Percentiles rank a stretch among this genome's conserved stretches.
These are phyloP conservation scores for Seladonia tumulorum DNA, from an alignment of 2,888 invertebrate species.

Conservation along the genomic window DNA sequence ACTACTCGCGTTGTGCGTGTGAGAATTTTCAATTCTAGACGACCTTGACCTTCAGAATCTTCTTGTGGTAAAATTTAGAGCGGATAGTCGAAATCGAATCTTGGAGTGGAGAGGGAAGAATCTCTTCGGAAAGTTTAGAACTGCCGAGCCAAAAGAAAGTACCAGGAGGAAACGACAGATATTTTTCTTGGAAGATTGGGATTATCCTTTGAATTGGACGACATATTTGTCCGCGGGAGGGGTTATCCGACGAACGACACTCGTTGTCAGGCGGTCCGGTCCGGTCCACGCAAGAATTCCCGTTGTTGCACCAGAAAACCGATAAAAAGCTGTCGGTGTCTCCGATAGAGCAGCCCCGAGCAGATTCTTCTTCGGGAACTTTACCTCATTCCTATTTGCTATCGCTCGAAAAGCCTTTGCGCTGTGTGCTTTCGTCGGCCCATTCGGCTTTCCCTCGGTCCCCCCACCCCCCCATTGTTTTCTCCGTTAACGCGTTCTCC, in stretches of 20 bases:
- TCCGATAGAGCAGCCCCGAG: conserved; percentile 28
- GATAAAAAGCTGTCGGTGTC: conserved; percentile 25
- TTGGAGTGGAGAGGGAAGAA: not conserved
- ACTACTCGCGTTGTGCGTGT: not conserved
- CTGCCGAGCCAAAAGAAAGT: not conserved
- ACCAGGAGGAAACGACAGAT: not conserved
- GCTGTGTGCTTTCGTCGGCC: not conserved
- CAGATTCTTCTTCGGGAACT: not conserved
- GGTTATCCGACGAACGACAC: not conserved
- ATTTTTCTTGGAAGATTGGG: not conserved
- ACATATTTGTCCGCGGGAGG: not conserved
- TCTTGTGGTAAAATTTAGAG: too few species aligned
- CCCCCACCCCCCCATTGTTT: not conserved
- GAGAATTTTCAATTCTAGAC: too few species aligned
- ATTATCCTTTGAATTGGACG: not conserved
- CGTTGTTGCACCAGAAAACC: conserved; percentile 39
- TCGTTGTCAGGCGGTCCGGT: too few species aligned
- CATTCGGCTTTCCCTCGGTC: not conserved
- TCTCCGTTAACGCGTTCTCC: too few species aligned
- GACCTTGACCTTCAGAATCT: too few species aligned
- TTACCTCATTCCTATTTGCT: not conserved
- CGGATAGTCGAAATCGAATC: not conserved
- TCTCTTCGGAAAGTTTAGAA: not conserved
- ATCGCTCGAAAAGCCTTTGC: not conserved
- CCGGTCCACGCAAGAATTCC: conserved; percentile 18